phyloP scores from a whole-genome alignment of 2,113 vertebrate genomes.

The Phyllostomus discolor region DNA sequence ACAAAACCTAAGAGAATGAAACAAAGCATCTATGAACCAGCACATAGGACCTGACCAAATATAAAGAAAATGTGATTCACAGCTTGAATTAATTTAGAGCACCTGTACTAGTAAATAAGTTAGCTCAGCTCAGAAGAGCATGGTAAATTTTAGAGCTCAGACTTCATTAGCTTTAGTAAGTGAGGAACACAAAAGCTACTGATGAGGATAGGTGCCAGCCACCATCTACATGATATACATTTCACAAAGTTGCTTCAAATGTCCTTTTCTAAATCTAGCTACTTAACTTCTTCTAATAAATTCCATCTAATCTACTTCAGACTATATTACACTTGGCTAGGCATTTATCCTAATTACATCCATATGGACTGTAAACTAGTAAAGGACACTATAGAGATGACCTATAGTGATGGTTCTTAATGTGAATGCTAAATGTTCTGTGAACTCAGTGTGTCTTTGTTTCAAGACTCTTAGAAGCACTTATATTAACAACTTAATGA shows the following conservation, averaged over 20 bases:
- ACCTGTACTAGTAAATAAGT: conserved; percentile 15
- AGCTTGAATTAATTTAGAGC: conserved; percentile 31
- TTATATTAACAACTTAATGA: not conserved
- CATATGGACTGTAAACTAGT: not conserved
- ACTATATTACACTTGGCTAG: not conserved
- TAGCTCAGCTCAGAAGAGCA: not conserved
- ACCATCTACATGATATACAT: not conserved
- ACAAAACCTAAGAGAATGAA: conserved; percentile 20
- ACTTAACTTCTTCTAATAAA: not conserved
- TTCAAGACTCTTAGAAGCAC: conserved; percentile 17
- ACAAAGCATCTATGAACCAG: not conserved
- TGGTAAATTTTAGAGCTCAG: not conserved
- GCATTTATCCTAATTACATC: not conserved
- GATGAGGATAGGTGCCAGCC: not conserved
- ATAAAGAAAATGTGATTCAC: conserved; percentile 6
- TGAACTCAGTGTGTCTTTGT: not conserved
- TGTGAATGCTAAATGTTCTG: not conserved
- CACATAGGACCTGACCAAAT: not conserved
- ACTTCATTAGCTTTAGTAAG: conserved; percentile 2
- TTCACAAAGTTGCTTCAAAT: conserved; percentile 14
- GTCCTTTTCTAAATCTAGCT: conserved; percentile 9
- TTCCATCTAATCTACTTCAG: not conserved
- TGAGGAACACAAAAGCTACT: not conserved
- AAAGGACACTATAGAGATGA: not conserved
- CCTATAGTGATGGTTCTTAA: not conserved